Conservation (phyloP, 2,888 invertebrate genomes). For the Brenthis daphne region DNA sequence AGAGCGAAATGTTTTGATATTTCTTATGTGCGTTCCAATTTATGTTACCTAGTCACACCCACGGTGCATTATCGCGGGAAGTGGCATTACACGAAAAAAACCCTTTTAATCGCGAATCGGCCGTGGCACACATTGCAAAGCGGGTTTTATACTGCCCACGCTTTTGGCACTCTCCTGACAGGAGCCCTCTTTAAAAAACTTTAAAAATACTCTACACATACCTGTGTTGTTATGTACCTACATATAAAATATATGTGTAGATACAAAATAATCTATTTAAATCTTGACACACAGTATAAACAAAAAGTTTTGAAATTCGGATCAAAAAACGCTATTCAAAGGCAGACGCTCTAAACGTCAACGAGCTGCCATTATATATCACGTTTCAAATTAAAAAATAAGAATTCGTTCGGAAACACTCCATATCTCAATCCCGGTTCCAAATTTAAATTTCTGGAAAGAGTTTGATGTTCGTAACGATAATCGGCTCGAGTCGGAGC, state of each 20-base stretch:
- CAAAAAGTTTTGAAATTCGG: constrained; percentile 30
- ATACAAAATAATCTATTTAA: constrained; percentile 43
- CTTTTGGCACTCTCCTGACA: constrained; percentile 62
- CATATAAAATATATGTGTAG: constrained; percentile 33
- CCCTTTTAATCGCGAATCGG: constrained; percentile 54
- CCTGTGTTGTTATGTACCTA: constrained; percentile 34
- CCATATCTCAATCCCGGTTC: constrained; percentile 73
- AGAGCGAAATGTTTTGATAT: constrained; percentile 6
- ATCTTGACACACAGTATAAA: constrained; percentile 21
- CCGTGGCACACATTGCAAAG: constrained; percentile 65
- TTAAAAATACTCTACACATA: constrained; percentile 53
- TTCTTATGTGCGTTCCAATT: constrained; percentile 29
- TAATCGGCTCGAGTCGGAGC: constrained; percentile 65
- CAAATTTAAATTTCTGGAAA: constrained; percentile 78
- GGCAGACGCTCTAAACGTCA: constrained; percentile 45
- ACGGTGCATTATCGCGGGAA: constrained; percentile 54
- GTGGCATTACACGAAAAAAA: constrained; percentile 54
- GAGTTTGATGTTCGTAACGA: constrained; percentile 74
- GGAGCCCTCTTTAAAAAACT: constrained; percentile 52
- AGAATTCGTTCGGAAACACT: constrained; percentile 66
- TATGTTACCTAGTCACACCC: constrained; percentile 49
- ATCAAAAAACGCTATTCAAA: constrained; percentile 25
- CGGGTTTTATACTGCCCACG: constrained; percentile 62
- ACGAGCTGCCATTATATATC: constrained; percentile 61
- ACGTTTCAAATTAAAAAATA: constrained; percentile 71